Percentiles rank a stretch among this genome's conserved stretches.
These are phyloP conservation scores for Actenoides hombroni DNA, from an alignment of 2,113 vertebrate species.

Conservation along the genomic window DNA sequence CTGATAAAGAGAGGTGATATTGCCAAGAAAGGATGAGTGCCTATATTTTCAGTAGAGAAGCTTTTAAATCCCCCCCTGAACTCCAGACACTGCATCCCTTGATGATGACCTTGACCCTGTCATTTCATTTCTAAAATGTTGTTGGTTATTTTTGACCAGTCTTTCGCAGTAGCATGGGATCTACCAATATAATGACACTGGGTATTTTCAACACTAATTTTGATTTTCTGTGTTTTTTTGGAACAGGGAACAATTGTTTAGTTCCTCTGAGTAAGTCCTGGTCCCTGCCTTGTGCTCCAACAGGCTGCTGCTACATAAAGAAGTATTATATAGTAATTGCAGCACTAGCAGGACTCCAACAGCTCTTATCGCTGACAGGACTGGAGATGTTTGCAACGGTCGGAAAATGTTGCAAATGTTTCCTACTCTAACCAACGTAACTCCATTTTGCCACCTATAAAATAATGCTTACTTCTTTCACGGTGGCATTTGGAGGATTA, in stretches of 20 bases:
- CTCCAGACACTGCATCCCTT: not conserved
- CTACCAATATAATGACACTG: not conserved
- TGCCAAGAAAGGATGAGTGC: not conserved
- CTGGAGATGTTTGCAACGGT: not conserved
- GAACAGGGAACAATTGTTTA: not conserved
- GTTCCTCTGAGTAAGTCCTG: not conserved
- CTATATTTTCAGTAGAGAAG: not conserved
- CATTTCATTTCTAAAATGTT: not conserved
- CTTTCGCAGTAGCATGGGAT: not conserved
- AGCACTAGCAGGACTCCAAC: not conserved
- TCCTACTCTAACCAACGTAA: not conserved
- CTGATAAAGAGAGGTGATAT: conserved; percentile 21
- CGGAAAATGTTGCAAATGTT: conserved; percentile 15
- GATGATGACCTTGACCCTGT: not conserved
- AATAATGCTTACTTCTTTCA: not conserved
- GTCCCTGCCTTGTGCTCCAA: not conserved
- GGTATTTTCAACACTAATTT: not conserved
- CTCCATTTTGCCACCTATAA: not conserved
- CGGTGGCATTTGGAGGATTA: not conserved
- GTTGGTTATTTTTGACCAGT: not conserved
- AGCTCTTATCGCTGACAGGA: not conserved
- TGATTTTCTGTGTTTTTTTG: not conserved
- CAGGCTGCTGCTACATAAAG: not conserved
- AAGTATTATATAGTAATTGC: not conserved
- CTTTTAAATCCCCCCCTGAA: not conserved